Evolutionary conservation across 2,888 invertebrate species (phyloP), one percentile per base, ranked within the genome.

Genomic region (Orthosia gothica): DNA sequence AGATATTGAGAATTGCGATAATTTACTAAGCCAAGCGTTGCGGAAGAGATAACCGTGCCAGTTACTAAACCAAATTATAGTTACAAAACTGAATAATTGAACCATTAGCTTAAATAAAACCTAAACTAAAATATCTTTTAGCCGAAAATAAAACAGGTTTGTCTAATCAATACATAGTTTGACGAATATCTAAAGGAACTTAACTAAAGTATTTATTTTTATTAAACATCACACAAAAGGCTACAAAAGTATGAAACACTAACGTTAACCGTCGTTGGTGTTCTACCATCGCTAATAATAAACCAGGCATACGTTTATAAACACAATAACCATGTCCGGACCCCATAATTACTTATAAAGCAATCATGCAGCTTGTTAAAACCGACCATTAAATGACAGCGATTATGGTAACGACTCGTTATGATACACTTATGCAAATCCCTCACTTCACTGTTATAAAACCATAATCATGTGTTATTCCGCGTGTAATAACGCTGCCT

Each of bases 401-500:
- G 79, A 84, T 86, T 87, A 87, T 86, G 84, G 52, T 80, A 88
- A 89, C 83, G 61, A 57, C 59, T 70, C 62, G 84, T 74, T 77
- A 76, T 75, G 65, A 86, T 84, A 82, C 83, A 83, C 83, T 78
- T 81, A 85, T 83, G 84, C 74, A 78, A 87, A 89, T 83, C 79
- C 82, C 69, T 80, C 63, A 81, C 70, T 81, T 63, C 74, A 81
- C 81, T 57, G 75, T 76, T 74, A 73, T 70, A 82, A 86, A 84
- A 76, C 73, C 74, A 76, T 81, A 76, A 84, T 85, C 75, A 81
- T 83, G 67, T 83, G 75, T 79, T 69, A 75, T 81, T 69, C 45
- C 26, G 50, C 52, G 40, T 62, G 65, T 79, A 57, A 75, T 71
- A 74, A 32, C 23, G 57, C 5, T 50, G 57, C 74, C 66, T 62